A percentile compares a stretch with the other conserved stretches of the same genome.
phyloP scores from a whole-genome alignment of 1,140 invertebrate species.

The Drosophila nebulosa region DNA sequence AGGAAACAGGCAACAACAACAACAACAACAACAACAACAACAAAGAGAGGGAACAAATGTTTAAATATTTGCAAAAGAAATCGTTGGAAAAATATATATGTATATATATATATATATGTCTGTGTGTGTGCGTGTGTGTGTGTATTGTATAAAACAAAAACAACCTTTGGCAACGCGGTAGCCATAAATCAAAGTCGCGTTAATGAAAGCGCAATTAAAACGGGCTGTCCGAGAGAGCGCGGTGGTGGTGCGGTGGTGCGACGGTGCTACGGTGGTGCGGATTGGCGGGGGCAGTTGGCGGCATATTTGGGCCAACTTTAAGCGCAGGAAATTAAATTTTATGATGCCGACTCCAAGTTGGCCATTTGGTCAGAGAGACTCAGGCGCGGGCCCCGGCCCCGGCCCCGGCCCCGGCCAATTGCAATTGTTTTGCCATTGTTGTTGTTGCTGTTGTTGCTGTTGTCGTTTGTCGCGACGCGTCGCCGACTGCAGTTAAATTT shows the following conservation, averaged over 20 bases:
- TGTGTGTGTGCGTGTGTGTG: background rate
- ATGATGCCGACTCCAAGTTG: conserved; percentile 68
- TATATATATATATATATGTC: background rate
- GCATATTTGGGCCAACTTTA: conserved; percentile 74
- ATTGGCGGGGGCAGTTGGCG: background rate
- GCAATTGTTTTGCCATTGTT: conserved; percentile 39
- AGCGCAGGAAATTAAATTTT: conserved; percentile 79
- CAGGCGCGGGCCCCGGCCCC: conserved; percentile 30
- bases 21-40: too few relatives aligned
- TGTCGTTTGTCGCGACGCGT: conserved; percentile 27
- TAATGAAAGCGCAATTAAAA: conserved; percentile 79
- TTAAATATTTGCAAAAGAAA: conserved; percentile 80
- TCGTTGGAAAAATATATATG: conserved; percentile 43
- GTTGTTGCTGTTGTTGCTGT: conserved; percentile 41
- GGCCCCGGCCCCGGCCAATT: conserved; percentile 30
- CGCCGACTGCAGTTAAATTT: conserved; percentile 67
- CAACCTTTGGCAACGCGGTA: conserved; percentile 75
- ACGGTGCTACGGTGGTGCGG: background rate
- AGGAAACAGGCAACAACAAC: too few relatives aligned
- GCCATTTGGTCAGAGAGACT: conserved; percentile 65
- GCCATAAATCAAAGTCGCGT: conserved; percentile 79
- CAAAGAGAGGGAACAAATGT: conserved; percentile 38
- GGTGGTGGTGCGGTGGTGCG: background rate
- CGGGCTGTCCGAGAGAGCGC: conserved; percentile 47
- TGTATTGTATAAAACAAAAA: conserved; percentile 32